Evolutionary conservation across 2,888 invertebrate species (phyloP).

Genomic region (Ferrisia virgata): DNA sequence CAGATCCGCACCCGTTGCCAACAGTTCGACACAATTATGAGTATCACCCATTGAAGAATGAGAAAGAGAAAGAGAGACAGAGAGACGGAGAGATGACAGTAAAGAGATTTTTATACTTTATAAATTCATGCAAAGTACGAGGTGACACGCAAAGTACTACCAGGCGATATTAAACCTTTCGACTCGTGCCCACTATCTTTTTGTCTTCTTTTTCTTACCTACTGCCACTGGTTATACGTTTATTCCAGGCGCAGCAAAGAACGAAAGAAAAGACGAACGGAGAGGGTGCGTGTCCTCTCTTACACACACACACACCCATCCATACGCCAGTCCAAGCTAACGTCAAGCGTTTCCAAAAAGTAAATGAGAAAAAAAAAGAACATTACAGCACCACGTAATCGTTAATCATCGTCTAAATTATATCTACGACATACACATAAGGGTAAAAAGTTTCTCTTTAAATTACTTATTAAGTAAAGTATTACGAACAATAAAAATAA

Average conservation of each 20-base stretch:
- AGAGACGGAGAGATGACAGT: too few species aligned
- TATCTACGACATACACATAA: too few species aligned
- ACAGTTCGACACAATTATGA: background rate
- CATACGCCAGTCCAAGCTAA: background rate
- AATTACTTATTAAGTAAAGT: background rate
- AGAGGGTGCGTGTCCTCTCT: background rate
- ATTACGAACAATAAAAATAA: background rate
- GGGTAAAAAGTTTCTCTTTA: background rate
- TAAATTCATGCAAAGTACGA: slow-evolving; percentile 33
- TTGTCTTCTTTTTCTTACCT: background rate
- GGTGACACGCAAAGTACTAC: slow-evolving; percentile 41
- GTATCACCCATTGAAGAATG: background rate
- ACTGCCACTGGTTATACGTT: background rate
- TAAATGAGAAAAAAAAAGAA: background rate
- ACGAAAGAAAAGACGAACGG: background rate
- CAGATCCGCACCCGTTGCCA: background rate
- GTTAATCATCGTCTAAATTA: slow-evolving; percentile 16
- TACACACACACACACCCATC: background rate
- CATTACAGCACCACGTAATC: background rate
- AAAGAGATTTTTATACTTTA: background rate
- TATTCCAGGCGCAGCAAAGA: too few species aligned
- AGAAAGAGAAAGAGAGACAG: background rate
- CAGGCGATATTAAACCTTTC: slow-evolving; percentile 36
- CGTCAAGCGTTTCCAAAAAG: background rate
- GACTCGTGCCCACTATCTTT: background rate